These are phyloP conservation scores for Protaetia brevitarsis DNA, from an alignment of 1,140 invertebrate genomes.

Conservation along the genomic window DNA sequence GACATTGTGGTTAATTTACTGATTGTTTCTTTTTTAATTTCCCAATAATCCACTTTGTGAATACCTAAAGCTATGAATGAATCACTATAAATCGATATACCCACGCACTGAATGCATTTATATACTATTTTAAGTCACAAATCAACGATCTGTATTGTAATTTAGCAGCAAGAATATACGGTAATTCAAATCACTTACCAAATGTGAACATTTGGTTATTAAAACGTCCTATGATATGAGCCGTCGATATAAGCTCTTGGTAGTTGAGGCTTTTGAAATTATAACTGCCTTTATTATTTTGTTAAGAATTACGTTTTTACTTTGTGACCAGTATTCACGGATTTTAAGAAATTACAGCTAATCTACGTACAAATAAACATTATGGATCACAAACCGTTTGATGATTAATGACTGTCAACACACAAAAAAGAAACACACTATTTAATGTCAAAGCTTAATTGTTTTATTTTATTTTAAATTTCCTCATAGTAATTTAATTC, in stretches of 20 bases:
- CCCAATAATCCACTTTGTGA: conserved; percentile 5
- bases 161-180: neutral
- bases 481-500: no score
- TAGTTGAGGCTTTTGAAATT: no score
- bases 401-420: no score
- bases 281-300: no score
- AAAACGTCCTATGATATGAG: neutral
- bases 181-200: conserved; percentile 33
- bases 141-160: neutral
- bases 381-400: no score
- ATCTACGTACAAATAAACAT: no score
- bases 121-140: conserved; percentile 5
- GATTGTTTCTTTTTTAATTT: neutral
- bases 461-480: no score
- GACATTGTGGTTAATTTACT: conserved; percentile 7
- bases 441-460: no score
- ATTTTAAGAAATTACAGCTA: no score
- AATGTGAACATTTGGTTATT: conserved; percentile 26
- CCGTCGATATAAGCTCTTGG: neutral
- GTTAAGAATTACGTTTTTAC: no score
- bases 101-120: neutral
- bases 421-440: no score
- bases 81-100: neutral
- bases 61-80: conserved; percentile 31
- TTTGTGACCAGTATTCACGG: no score